phyloP scores from a whole-genome alignment of 2,113 vertebrate genomes.

The Theristicus caerulescens region DNA sequence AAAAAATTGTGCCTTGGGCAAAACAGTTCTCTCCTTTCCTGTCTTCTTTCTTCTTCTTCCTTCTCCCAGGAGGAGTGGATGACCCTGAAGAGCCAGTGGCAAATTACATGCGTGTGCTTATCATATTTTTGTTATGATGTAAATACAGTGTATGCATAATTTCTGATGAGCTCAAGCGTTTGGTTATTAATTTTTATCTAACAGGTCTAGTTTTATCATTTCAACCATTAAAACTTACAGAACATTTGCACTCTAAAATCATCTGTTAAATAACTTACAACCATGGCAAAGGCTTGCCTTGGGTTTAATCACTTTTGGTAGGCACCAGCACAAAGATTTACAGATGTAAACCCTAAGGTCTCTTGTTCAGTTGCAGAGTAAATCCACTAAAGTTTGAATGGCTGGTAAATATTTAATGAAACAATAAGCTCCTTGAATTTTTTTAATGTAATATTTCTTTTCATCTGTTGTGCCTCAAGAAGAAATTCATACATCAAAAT shows the following conservation, averaged over 20 bases:
- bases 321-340: not conserved
- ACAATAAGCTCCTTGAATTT: constrained; percentile 21
- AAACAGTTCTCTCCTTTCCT: not conserved
- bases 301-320: constrained; percentile 13
- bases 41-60: not conserved
- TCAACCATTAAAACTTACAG: not conserved
- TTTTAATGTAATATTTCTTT: constrained; percentile 38
- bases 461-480: constrained; percentile 39
- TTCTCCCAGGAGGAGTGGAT: not conserved
- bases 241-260: not conserved
- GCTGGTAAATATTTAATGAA: constrained; percentile 59
- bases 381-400: constrained; percentile 44
- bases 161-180: not conserved
- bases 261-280: not conserved
- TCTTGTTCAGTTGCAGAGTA: not conserved
- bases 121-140: not conserved
- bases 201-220: not conserved
- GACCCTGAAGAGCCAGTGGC: not conserved
- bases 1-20: not conserved
- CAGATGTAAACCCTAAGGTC: not conserved
- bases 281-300: not conserved
- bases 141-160: not conserved
- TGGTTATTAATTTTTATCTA: not conserved
- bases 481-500: constrained; percentile 48
- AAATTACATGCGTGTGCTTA: not conserved